phyloP scores from a whole-genome alignment of 1,140 invertebrate species.

The Papilio aristodemus region DNA sequence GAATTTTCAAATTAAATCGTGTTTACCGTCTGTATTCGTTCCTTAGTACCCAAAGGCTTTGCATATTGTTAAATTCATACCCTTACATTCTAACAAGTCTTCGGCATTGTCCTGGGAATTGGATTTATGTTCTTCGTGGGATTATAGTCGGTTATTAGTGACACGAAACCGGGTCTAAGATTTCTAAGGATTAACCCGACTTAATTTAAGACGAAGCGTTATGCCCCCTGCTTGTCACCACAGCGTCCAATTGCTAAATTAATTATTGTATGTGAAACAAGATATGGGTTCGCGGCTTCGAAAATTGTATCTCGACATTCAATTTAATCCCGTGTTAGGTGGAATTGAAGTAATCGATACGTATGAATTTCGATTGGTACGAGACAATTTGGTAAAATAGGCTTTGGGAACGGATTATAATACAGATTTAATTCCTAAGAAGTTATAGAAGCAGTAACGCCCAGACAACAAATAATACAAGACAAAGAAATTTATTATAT shows the following conservation, averaged over 20 bases:
- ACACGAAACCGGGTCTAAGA: slow-evolving; percentile 31
- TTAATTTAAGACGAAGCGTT: slow-evolving; percentile 29
- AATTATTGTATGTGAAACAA: slow-evolving; percentile 24
- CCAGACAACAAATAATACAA: no score
- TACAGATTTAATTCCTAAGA: no score
- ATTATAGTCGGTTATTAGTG: slow-evolving; percentile 33
- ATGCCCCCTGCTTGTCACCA: slow-evolving; percentile 9
- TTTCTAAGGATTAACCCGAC: slow-evolving; percentile 33
- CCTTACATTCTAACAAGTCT: slow-evolving; percentile 26
- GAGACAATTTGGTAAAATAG: neutral
- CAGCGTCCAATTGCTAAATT: slow-evolving; percentile 34
- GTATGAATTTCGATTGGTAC: neutral
- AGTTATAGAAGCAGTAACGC: no score
- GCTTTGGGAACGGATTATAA: slow-evolving; percentile 12
- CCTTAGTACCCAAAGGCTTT: slow-evolving; percentile 2
- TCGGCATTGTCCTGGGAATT: slow-evolving; percentile 33
- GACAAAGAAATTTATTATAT: no score
- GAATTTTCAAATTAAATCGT: slow-evolving; percentile 6
- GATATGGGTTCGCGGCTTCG: slow-evolving; percentile 13
- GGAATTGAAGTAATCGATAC: neutral
- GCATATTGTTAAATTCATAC: slow-evolving; percentile 31
- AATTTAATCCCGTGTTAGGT: neutral
- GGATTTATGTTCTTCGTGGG: slow-evolving; percentile 32
- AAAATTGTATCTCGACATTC: slow-evolving; percentile 20
- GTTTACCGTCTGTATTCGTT: neutral